These are phyloP conservation scores for Urocynchramus pylzowi DNA, from an alignment of 2,113 vertebrate species.

Conservation along the genomic window DNA sequence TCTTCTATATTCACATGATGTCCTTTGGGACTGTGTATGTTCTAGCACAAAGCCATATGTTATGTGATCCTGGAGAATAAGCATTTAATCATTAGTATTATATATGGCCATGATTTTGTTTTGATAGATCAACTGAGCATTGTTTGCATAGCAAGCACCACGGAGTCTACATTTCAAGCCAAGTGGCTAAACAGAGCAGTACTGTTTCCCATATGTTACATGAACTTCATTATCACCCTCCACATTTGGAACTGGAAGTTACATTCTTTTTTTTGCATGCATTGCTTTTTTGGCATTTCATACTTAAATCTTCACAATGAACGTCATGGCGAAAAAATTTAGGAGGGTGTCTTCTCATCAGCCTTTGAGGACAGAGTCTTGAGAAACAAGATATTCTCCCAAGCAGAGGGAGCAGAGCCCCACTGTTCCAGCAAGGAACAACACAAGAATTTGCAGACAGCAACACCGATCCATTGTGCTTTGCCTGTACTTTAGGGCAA, in stretches of 20 bases:
- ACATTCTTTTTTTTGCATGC: neutral
- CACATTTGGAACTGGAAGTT: neutral
- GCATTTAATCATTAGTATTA: neutral
- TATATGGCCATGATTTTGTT: neutral
- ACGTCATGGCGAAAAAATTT: neutral
- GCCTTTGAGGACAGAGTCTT: neutral
- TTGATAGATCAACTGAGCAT: neutral
- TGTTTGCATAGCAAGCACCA: constrained; percentile 40
- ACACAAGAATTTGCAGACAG: neutral
- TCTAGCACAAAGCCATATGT: neutral
- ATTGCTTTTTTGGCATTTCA: neutral
- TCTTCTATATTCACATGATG: neutral
- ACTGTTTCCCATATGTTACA: neutral
- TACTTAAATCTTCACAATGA: neutral
- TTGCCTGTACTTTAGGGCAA: neutral
- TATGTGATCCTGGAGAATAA: neutral
- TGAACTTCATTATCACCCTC: constrained; percentile 28
- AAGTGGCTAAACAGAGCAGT: constrained; percentile 22
- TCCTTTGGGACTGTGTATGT: neutral
- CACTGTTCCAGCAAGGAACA: neutral
- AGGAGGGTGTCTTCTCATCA: neutral
- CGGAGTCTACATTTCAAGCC: constrained; percentile 9
- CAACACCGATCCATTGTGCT: neutral
- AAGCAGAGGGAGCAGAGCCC: neutral
- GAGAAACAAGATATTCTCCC: neutral